Evolutionary conservation across 2,113 vertebrate species (phyloP).

Genomic region (Platichthys flesus): DNA sequence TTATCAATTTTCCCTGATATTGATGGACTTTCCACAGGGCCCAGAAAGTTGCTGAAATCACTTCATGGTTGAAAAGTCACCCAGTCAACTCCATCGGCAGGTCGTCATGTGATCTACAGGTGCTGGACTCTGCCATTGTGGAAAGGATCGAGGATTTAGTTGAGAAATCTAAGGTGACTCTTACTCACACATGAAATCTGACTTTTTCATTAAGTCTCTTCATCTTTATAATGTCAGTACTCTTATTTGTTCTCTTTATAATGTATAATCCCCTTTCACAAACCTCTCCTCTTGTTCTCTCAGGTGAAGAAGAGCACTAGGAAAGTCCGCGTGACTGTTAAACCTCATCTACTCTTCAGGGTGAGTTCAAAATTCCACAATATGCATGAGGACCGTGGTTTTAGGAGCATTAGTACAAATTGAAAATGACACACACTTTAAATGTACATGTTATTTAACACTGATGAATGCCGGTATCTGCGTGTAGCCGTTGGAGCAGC

Average conservation of each 20-base stretch:
- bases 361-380: constrained; percentile 79
- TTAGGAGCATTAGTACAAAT: neutral
- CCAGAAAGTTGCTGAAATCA: constrained; percentile 74
- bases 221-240: neutral
- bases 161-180: constrained; percentile 68
- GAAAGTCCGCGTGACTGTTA: constrained; percentile 97
- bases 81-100: constrained; percentile 76
- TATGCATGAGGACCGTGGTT: neutral
- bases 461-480: neutral
- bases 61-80: constrained; percentile 72
- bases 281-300: neutral
- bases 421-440: neutral
- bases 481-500: constrained; percentile 91
- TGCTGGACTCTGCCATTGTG: constrained; percentile 69
- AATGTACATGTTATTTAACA: neutral
- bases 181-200: neutral
- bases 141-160: constrained; percentile 75
- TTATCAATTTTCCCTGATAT: neutral
- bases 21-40: constrained; percentile 41
- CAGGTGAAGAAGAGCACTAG: constrained; percentile 92
- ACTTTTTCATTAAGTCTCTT: neutral
- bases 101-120: constrained; percentile 74
- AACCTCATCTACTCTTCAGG: constrained; percentile 94
- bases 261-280: neutral
- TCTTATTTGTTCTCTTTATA: neutral